Conservation (phyloP, 2,797 vertebrate genomes). For the Bradypus variegatus region DNA sequence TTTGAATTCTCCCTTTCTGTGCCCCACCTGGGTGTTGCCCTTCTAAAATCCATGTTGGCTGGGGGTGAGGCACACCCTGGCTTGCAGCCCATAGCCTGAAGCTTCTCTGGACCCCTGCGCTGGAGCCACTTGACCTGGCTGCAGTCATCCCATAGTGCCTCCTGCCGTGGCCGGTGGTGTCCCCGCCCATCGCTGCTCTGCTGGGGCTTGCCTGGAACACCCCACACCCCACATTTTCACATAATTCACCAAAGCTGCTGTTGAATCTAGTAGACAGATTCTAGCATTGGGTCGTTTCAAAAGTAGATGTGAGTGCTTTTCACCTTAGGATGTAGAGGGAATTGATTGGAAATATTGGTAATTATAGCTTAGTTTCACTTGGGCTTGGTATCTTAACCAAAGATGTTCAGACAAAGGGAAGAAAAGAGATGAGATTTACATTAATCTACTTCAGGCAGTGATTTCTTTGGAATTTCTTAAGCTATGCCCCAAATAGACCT, state of each 20-base stretch:
- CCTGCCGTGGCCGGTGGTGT: neutral
- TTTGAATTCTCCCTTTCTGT: neutral
- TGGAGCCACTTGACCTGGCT: neutral
- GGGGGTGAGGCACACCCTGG: neutral
- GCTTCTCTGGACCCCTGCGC: neutral
- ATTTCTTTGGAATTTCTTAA: neutral
- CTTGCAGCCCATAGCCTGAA: neutral
- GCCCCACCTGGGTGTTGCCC: too few relatives aligned
- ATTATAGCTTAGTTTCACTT: neutral
- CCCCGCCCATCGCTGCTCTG: too few relatives aligned
- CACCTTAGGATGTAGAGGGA: neutral
- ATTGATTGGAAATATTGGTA: neutral
- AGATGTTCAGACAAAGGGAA: neutral
- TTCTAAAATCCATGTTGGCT: too few relatives aligned
- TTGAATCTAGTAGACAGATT: neutral
- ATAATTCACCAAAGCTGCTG: neutral
- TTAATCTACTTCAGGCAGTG: neutral
- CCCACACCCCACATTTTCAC: rapidly evolving
- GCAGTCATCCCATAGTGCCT: too few relatives aligned
- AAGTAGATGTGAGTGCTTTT: neutral
- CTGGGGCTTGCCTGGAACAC: neutral
- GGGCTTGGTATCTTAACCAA: neutral
- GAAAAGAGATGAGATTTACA: neutral
- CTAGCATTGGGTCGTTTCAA: neutral
- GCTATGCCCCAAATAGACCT: neutral